Evolutionary conservation across 2,797 vertebrate genomes (phyloP), one percentile per base, ranked within the genome.

Genomic region (Selene dorsalis): DNA sequence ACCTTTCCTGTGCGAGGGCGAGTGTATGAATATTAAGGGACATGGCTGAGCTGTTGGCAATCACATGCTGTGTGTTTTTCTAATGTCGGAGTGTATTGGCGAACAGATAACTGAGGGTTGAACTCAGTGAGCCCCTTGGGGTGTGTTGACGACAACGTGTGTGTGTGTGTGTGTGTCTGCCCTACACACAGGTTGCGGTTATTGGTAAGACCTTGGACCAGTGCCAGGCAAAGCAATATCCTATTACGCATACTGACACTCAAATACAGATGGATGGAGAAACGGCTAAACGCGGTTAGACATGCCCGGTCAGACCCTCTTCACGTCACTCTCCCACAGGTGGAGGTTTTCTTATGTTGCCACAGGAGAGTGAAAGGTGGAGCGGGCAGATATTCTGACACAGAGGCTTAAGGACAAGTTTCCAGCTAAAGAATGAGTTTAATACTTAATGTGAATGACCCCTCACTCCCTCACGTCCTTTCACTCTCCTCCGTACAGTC

Each of bases 191-290:
- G 55, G 69, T 78, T 88, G 47, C 65, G 58, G 73, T 88, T 77
- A 90, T 89, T 6, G 77, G 88, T 71, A 38, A 28, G 22, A 55
- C 18, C 43, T 52, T 80, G 89, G 75, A 45, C n/a, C 28, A 4
- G 13, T 18, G 75, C 86, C 88, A 89, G 76, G 77, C 13, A 18
- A 1, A 6, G 45, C 22, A 9, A 58, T 65, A 75, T 83, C 48
- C 64, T 30, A 17, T 83, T 85, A 75, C 73, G 60, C 39, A 74
- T 39, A 67, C 8, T 73, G 12, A 73, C 48, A 61, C 26, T 48
- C 6, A 62, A 7, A 55, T 22, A 57, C 57, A 67, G 24, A 64
- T 30, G 64, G 20, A 78, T 1, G 22, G 2, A 38, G 6, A 61
- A 59, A 73, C 24, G 14, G 17, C 48, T 18, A 2, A 43, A 38